phyloP scores from a whole-genome alignment of 2,888 invertebrate species.

The Hydrotaea cyrtoneurina region DNA sequence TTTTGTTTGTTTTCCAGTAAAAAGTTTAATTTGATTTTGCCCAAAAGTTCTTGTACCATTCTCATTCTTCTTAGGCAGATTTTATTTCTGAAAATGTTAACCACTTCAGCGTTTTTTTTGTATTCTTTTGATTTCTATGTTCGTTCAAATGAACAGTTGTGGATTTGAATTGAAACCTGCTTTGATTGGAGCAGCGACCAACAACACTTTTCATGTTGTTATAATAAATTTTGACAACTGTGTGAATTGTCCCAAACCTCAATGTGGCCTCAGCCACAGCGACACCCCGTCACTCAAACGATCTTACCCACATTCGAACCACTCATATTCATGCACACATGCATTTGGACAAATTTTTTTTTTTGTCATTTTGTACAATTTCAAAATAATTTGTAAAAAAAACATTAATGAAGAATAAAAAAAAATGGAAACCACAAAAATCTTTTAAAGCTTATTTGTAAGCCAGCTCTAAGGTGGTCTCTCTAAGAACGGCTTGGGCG shows the following conservation, averaged over 20 bases:
- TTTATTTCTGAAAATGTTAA: not conserved
- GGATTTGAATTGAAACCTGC: not conserved
- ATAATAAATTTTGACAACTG: slow-evolving; percentile 24
- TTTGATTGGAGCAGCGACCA: slow-evolving; percentile 2
- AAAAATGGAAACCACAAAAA: slow-evolving; percentile 5
- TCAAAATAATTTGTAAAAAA: slow-evolving; percentile 29
- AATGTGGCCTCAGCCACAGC: slow-evolving; percentile 5
- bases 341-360: not conserved
- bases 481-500: not conserved
- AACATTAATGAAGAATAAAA: not conserved
- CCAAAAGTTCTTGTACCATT: not conserved
- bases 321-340: not conserved
- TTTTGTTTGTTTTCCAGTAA: too few relatives aligned
- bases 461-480: not conserved
- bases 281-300: slow-evolving; percentile 10
- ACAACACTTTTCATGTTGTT: not conserved
- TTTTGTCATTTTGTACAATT: slow-evolving; percentile 26
- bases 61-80: not conserved
- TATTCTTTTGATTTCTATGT: not conserved
- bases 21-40: not conserved
- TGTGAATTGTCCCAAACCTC: slow-evolving; percentile 28
- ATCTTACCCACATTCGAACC: slow-evolving; percentile 4
- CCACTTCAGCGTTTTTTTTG: not conserved
- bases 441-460: slow-evolving; percentile 4
- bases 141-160: not conserved